These are phyloP conservation scores for Stenurella melanura DNA, from an alignment of 2,888 invertebrate genomes.

Conservation along the genomic window DNA sequence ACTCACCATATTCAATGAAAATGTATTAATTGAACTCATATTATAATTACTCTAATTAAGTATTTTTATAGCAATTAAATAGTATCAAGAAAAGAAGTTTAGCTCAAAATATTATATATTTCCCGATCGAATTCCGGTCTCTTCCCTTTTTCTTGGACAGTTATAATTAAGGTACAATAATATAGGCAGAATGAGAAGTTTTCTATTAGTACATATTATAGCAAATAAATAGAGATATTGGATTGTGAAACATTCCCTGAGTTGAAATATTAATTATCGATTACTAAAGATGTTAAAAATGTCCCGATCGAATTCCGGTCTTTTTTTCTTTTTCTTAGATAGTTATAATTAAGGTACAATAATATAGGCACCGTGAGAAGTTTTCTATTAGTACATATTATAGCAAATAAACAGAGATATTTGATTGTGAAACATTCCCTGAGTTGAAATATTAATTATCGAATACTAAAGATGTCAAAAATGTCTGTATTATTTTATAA, in stretches of 20 bases:
- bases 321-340: no score
- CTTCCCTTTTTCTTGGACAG: no score
- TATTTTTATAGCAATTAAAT: no score
- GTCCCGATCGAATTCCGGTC: no score
- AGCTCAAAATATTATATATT: no score
- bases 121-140: no score
- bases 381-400: not conserved
- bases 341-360: not conserved
- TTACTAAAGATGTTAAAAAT: not conserved
- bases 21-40: no score
- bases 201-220: not conserved
- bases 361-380: not conserved
- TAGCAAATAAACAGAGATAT: not conserved
- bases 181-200: not conserved
- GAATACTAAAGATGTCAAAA: not conserved
- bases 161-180: not conserved
- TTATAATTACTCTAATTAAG: no score
- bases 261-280: not conserved
- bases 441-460: not conserved
- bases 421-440: not conserved
- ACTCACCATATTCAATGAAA: no score
- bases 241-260: not conserved
- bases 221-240: not conserved
- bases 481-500: constrained; percentile 5
- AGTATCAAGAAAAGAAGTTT: no score